phyloP scores from a whole-genome alignment of 2,888 invertebrate genomes.

The Philopedon plagiatum region DNA sequence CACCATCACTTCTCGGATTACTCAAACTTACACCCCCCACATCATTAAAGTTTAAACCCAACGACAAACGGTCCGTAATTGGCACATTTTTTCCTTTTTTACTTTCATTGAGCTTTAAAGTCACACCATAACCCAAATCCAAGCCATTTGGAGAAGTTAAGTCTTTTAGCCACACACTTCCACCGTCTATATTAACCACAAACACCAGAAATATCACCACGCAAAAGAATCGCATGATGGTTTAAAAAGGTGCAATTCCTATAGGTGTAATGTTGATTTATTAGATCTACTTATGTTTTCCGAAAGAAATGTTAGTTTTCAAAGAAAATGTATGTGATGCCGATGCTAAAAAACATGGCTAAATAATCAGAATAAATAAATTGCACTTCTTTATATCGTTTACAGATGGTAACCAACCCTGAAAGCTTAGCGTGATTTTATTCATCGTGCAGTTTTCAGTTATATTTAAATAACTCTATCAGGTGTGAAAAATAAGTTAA shows the following conservation, averaged over 20 bases:
- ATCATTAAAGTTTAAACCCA: slow-evolving; percentile 73
- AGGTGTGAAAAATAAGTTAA: slow-evolving; percentile 26
- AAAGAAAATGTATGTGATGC: neutral
- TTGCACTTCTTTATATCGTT: slow-evolving; percentile 62
- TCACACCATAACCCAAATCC: slow-evolving; percentile 60
- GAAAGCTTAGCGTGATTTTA: slow-evolving; percentile 60
- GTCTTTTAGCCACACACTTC: slow-evolving; percentile 59
- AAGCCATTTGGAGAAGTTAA: slow-evolving; percentile 58
- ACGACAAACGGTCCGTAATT: slow-evolving; percentile 71
- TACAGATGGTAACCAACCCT: slow-evolving; percentile 65
- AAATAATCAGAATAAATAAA: slow-evolving; percentile 56
- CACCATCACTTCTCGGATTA: slow-evolving; percentile 69
- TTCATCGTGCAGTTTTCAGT: slow-evolving; percentile 27
- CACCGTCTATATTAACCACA: slow-evolving; percentile 26
- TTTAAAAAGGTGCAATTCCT: slow-evolving; percentile 1
- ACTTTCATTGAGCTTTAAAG: slow-evolving; percentile 59
- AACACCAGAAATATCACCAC: slow-evolving; percentile 55
- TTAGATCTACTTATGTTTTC: too few species aligned
- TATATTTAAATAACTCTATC: slow-evolving; percentile 38
- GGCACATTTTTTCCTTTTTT: slow-evolving; percentile 61
- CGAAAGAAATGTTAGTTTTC: neutral
- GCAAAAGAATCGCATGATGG: slow-evolving; percentile 49
- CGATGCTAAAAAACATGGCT: slow-evolving; percentile 7
- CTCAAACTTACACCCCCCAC: slow-evolving; percentile 70
- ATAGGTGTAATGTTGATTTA: neutral